A percentile compares a stretch with the other conserved stretches of the same genome.
phyloP scores from a whole-genome alignment of 1,140 invertebrate genomes.

The Adoxophyes honmai region DNA sequence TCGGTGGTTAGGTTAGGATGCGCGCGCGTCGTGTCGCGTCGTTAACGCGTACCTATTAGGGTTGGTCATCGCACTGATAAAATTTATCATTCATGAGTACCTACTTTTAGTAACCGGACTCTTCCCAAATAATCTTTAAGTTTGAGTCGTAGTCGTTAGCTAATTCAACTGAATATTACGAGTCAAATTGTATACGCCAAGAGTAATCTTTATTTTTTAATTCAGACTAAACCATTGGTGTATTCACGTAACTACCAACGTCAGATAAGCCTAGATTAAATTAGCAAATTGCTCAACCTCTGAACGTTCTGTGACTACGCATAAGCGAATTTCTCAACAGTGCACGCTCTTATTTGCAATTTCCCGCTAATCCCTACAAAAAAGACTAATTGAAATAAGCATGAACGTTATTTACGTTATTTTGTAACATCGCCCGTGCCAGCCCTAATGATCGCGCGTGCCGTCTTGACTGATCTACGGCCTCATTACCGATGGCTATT shows the following conservation, averaged over 20 bases:
- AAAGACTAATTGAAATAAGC: background rate
- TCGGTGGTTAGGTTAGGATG: constrained; percentile 2
- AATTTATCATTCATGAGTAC: no score
- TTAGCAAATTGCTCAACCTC: background rate
- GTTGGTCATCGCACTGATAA: no score
- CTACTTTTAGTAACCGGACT: no score
- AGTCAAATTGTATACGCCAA: no score
- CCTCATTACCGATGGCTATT: constrained; percentile 32
- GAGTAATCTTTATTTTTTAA: no score
- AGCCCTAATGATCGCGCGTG: constrained; percentile 46
- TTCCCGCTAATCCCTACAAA: background rate
- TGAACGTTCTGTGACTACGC: background rate
- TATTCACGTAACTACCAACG: no score
- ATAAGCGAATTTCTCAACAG: background rate
- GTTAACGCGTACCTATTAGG: background rate
- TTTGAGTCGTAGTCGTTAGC: no score
- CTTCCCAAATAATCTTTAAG: no score
- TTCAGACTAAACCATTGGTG: no score
- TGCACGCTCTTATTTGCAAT: background rate
- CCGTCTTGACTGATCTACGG: constrained; percentile 42
- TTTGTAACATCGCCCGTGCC: constrained; percentile 9
- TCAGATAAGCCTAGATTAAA: no score
- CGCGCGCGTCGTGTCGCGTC: constrained; percentile 8
- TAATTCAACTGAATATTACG: no score
- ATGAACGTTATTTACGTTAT: background rate